Evolutionary conservation across 1,140 invertebrate species (phyloP).

Genomic region (Eufriesea mexicana): DNA sequence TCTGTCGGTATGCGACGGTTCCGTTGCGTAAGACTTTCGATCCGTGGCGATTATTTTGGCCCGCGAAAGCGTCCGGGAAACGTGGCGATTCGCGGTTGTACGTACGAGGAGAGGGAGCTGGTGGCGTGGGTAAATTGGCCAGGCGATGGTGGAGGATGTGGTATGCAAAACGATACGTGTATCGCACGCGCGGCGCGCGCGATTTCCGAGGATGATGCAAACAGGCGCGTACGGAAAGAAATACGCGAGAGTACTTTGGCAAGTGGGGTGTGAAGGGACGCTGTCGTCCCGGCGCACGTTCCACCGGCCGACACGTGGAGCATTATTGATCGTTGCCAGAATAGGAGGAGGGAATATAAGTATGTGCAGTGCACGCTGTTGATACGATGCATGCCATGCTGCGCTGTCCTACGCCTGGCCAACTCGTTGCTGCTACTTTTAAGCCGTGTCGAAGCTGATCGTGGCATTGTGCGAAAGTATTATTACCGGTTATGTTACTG

Average conservation of each 20-base stretch:
- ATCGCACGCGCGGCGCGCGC: not conserved
- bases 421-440: not conserved
- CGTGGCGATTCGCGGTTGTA: not conserved
- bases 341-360: conserved; percentile 52
- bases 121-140: conserved; percentile 22
- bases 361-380: conserved; percentile 14
- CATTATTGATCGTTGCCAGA: conserved; percentile 69
- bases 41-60: conserved; percentile 43
- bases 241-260: conserved; percentile 58
- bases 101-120: too few species aligned
- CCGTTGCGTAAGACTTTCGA: conserved; percentile 5
- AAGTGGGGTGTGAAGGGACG: conserved; percentile 45
- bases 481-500: too few species aligned
- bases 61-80: conserved; percentile 21
- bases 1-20: not conserved
- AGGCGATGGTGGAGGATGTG: not conserved
- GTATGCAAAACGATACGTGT: conserved; percentile 3
- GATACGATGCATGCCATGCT: conserved; percentile 4
- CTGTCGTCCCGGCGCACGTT: conserved; percentile 40
- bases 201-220: conserved; percentile 66
- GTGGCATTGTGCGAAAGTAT: not conserved
- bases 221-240: conserved; percentile 40
- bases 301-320: conserved; percentile 55
- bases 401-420: too few species aligned
- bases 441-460: not conserved